These are phyloP conservation scores for Athalia rosae DNA, from an alignment of 2,888 invertebrate species.

Conservation along the genomic window DNA sequence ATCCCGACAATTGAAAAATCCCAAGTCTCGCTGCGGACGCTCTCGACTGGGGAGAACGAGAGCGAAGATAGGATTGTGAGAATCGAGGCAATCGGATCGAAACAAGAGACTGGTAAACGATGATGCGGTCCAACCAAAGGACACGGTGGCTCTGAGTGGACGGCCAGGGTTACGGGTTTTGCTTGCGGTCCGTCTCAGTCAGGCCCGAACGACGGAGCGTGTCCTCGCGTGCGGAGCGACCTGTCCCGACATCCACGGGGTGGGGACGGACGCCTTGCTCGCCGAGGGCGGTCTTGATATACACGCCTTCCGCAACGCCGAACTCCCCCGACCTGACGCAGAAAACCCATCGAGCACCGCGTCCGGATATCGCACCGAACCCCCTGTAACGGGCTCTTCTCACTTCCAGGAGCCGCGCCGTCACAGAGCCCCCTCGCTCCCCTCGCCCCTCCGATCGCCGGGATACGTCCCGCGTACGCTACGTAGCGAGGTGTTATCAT, in stretches of 20 bases:
- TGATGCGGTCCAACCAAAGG: slow-evolving; percentile 66
- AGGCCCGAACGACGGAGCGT: slow-evolving; percentile 53
- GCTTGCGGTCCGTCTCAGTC: slow-evolving; percentile 54
- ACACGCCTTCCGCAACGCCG: slow-evolving; percentile 45
- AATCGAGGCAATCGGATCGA: slow-evolving; percentile 40
- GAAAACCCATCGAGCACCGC: slow-evolving; percentile 1
- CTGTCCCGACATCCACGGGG: slow-evolving; percentile 47
- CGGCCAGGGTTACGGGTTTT: slow-evolving; percentile 62
- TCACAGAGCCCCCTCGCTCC: neutral
- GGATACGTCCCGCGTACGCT: no score
- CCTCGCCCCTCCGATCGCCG: neutral
- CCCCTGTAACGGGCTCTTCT: neutral
- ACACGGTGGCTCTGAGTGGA: slow-evolving; percentile 58
- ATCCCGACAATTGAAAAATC: no score
- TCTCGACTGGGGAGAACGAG: neutral
- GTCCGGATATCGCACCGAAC: neutral
- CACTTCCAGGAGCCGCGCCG: slow-evolving; percentile 1
- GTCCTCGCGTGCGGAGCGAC: slow-evolving; percentile 59
- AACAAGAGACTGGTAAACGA: slow-evolving; percentile 44
- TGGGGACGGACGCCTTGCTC: slow-evolving; percentile 52
- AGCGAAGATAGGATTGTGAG: neutral
- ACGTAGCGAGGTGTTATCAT: neutral
- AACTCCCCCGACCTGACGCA: slow-evolving; percentile 26
- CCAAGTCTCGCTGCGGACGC: no score
- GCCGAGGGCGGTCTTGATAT: slow-evolving; percentile 45